Evolutionary conservation across 1,140 invertebrate species (phyloP), one percentile per base, ranked within the genome.

Genomic region (Drosophila teissieri): DNA sequence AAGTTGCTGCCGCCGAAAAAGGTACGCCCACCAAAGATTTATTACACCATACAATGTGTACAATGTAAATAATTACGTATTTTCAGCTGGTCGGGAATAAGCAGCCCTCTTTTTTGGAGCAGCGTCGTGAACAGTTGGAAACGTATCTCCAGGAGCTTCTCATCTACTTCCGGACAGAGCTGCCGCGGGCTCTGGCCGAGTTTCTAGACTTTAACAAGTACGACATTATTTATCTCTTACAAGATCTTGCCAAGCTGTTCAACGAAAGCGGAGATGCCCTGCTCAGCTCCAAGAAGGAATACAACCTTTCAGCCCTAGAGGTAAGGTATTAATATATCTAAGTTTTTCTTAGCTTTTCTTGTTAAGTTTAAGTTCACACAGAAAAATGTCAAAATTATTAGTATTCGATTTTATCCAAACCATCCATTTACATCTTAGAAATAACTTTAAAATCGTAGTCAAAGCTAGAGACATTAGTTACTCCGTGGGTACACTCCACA

Each of bases 1-100:
- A 97, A 97, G 78, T 93, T 98, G 57, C 91, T 99, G 12, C 98
- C 98, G 15, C 97, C 97, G 4, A 99, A 99, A 91, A 98, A 98
- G 93, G 93, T 98, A 90, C 77, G 79, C 68, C 72, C 68, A 24
- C 64, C 19, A 39, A 8, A 37, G 17, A 27, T n/a, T 11, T 14
- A n/a, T 8, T 14, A 8, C 3, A 42, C 3, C 2, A 0, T 7
- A 45, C 2, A 19, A 1, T 8, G 4, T 17, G 8, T 11, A 11
- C 10, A 11, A 44, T 8, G 24, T 17, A 85, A 93, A 44, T 27
- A 22, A 17, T 12, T 36, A 7, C 2, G 7, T n/a, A 3, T 6
- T 73, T 57, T 2, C 48, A 92, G 91, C 76, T 92, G 0, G 95
- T 97, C 82, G 95, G 96, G 0, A 96, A 96, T 77, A 95, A 95